phyloP scores from a whole-genome alignment of 2,113 vertebrate species.

The Neodon shergylaensis region DNA sequence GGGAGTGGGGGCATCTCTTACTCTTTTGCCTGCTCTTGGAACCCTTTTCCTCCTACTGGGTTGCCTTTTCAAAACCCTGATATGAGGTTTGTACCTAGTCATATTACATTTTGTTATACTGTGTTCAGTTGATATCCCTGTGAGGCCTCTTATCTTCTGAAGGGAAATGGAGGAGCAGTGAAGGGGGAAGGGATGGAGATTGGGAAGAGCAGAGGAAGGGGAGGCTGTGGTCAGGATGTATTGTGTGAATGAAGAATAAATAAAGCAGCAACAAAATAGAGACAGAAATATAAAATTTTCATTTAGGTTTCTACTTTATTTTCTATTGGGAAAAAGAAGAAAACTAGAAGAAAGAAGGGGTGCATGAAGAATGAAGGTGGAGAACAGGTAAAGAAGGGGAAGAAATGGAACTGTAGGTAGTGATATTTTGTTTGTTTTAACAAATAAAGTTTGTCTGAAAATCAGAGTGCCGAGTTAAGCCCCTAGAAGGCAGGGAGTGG shows the following conservation, averaged over 20 bases:
- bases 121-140: background rate
- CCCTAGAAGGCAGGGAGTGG: no score
- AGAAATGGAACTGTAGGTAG: background rate
- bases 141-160: background rate
- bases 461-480: no score
- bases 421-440: no score
- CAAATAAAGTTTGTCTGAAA: no score
- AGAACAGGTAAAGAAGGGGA: background rate
- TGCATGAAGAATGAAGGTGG: background rate
- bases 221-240: background rate
- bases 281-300: background rate
- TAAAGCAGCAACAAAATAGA: background rate
- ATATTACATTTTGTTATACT: background rate
- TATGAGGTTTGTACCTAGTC: background rate
- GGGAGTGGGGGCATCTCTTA: background rate
- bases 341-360: background rate
- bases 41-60: background rate
- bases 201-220: background rate
- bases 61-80: background rate
- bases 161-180: background rate
- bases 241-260: background rate
- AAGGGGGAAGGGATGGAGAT: no score
- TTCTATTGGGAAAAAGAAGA: background rate
- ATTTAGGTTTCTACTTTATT: background rate
- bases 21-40: background rate